Conservation (phyloP, 1,140 invertebrate species). For the Calosoma granatense region DNA sequence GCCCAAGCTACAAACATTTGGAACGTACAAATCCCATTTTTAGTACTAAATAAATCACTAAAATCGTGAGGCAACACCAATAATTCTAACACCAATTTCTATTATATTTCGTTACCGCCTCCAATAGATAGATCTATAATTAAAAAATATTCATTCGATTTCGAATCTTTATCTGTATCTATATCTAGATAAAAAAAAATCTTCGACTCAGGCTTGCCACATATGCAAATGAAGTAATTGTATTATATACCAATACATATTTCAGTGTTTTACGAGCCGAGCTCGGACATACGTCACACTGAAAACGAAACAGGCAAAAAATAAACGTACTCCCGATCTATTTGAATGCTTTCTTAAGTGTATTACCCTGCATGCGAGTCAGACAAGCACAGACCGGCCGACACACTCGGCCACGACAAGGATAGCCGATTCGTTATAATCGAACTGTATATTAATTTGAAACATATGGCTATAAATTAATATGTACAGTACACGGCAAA, state of each 20-base stretch:
- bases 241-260: conserved; percentile 2
- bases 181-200: neutral
- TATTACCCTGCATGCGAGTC: no score
- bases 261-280: neutral
- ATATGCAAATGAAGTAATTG: conserved; percentile 1
- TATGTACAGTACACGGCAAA: neutral
- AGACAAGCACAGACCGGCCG: no score
- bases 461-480: conserved; percentile 8
- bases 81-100: neutral
- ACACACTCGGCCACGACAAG: no score
- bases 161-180: neutral
- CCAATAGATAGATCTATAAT: neutral
- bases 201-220: neutral
- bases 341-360: neutral
- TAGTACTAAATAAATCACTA: no score
- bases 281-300: neutral
- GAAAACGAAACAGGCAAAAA: neutral
- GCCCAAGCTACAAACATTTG: no score
- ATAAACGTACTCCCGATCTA: neutral
- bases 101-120: neutral
- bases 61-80: no score
- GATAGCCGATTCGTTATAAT: conserved; percentile 2
- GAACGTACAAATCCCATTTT: no score
- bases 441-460: conserved; percentile 3
- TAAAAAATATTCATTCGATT: neutral